Conservation (phyloP, 2,888 invertebrate species). For the Xestia rhomboidea region DNA sequence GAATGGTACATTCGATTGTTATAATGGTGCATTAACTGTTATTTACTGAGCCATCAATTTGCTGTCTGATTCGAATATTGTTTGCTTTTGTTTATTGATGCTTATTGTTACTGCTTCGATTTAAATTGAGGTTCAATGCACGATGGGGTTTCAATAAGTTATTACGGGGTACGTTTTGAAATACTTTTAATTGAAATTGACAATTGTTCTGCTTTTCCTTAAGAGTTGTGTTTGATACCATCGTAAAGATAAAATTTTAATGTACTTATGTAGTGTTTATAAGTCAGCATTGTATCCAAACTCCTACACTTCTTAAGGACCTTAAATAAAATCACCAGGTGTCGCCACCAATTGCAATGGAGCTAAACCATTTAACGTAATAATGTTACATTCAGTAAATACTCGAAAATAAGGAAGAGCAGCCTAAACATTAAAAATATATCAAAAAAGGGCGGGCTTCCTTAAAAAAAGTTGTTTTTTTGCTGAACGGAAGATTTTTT, state of each 20-base stretch:
- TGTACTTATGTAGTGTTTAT: background rate
- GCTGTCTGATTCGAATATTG: constrained; percentile 35
- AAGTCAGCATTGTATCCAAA: background rate
- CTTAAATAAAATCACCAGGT: background rate
- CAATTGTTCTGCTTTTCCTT: background rate
- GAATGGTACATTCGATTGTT: constrained; percentile 25
- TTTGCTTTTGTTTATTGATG: constrained; percentile 36
- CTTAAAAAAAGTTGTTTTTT: background rate
- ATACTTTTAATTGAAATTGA: background rate
- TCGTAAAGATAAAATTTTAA: background rate
- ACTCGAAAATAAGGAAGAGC: background rate
- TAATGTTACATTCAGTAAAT: background rate
- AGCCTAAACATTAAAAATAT: background rate
- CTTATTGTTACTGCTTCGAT: constrained; percentile 28
- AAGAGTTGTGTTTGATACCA: background rate
- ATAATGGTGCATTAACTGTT: constrained; percentile 36
- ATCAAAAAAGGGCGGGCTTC: background rate
- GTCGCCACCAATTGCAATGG: background rate
- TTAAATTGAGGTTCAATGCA: constrained; percentile 33
- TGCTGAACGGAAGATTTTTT: background rate
- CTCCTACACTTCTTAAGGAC: background rate
- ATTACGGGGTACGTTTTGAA: background rate
- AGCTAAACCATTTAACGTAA: background rate
- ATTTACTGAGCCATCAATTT: constrained; percentile 41
- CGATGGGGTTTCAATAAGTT: background rate